Evolutionary conservation across 2,113 vertebrate genomes (phyloP).

Genomic region (Laticauda laticaudata): DNA sequence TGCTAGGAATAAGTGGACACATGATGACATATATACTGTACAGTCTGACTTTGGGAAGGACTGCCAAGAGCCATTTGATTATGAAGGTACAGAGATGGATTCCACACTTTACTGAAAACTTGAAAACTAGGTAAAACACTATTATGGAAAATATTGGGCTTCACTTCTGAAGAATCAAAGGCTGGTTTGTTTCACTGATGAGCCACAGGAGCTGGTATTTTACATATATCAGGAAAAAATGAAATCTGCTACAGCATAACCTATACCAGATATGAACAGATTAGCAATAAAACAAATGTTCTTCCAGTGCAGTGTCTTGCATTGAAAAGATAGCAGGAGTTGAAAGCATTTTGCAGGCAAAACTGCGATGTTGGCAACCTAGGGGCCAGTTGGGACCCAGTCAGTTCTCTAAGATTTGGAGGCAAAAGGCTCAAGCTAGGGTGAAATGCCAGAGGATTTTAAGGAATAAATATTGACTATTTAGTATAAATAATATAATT

Average conservation of each 20-base stretch:
- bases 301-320: not conserved
- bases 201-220: not conserved
- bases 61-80: slow-evolving; percentile 30
- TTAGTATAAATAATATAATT: no score
- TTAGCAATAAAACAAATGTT: not conserved
- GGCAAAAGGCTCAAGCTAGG: not conserved
- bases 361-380: not conserved
- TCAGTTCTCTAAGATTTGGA: not conserved
- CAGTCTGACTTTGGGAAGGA: not conserved
- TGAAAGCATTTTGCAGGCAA: not conserved
- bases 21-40: not conserved
- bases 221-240: not conserved
- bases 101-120: not conserved
- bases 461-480: not conserved
- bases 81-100: not conserved
- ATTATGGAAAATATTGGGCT: not conserved
- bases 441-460: not conserved
- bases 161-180: not conserved
- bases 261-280: not conserved
- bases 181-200: not conserved
- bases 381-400: not conserved
- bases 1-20: not conserved
- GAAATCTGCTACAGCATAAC: not conserved
- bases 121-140: not conserved
- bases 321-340: not conserved